Evolutionary conservation across 2,888 invertebrate genomes (phyloP), one percentile per base, ranked within the genome.

Genomic region (Lasioglossum calceatum): DNA sequence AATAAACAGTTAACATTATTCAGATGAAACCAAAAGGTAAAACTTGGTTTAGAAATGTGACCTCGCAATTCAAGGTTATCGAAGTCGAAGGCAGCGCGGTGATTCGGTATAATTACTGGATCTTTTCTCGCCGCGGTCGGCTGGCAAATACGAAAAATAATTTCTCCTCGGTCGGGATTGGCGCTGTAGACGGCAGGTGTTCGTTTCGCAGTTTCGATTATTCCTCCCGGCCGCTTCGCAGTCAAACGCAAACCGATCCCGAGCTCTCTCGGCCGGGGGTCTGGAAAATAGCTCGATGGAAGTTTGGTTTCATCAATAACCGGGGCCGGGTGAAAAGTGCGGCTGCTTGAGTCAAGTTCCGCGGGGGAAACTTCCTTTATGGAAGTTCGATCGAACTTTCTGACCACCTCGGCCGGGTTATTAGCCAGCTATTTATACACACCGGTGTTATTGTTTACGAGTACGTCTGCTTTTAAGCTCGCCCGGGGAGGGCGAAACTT

Each of bases 281-380:
- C 72, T 67, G 64, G 82, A 82, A 88, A 90, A 86, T 86, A 88
- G 83, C 76, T 77, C 72, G 47, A 82, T 83, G 88, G 87, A 89
- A 90, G 79, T 87, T 58, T 86, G 70, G 79, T 92, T 90, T 86
- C 79, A 84, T 84, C 86, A 84, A 90, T 90, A 91, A 89, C 81
- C 39, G 23, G 12, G 10, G 42, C n/a, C 39, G 61, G 74, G 67
- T 47, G 75, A 85, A 73, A 79, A 73, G 75, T 85, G 64, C 74
- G 64, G 73, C 47, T 39, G 73, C 64, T 61, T 64, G 54, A 72
- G 67, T 58, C 84, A 88, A 91, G 79, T 85, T 86, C 27, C 36
- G 39, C 54, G 44, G 64, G 70, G 23, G 67, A 78, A 87, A 86
- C 83, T 87, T 88, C 85, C 81, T 87, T 90, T 87, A 91, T 88